Evolutionary conservation across 2,888 invertebrate genomes (phyloP).

Genomic region (Girardia tigrina): DNA sequence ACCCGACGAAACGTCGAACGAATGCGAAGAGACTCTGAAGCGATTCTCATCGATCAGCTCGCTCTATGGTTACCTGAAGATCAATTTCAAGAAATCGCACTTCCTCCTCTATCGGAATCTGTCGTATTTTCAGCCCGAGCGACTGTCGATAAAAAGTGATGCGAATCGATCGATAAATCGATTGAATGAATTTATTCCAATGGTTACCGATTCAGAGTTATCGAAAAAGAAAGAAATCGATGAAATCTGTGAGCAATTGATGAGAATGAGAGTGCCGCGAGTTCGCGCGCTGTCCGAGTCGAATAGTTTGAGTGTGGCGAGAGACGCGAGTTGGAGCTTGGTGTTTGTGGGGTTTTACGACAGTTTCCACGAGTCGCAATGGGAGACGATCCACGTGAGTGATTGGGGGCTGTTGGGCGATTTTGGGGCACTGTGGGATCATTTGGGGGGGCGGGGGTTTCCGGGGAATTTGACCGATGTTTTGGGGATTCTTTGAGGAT

Average conservation of each 20-base stretch:
- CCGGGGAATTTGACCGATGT: no score
- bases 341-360: constrained; percentile 33
- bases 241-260: not conserved
- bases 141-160: not conserved
- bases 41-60: not conserved
- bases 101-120: not conserved
- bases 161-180: not conserved
- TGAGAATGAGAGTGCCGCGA: not conserved
- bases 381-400: constrained; percentile 29
- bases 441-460: no score
- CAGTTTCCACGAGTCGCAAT: constrained; percentile 30
- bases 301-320: not conserved
- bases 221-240: not conserved
- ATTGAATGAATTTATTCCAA: not conserved
- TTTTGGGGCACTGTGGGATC: no score
- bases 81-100: constrained; percentile 2
- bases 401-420: no score
- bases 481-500: no score
- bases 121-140: not conserved
- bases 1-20: not conserved
- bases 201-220: not conserved
- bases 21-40: constrained; percentile 1
- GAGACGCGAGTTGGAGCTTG: not conserved
- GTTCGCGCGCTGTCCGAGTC: not conserved
- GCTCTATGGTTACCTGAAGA: not conserved